Base-by-base conservation (phyloP, 1,140 invertebrate genomes). In the Diorhabda sublineata region DNA sequence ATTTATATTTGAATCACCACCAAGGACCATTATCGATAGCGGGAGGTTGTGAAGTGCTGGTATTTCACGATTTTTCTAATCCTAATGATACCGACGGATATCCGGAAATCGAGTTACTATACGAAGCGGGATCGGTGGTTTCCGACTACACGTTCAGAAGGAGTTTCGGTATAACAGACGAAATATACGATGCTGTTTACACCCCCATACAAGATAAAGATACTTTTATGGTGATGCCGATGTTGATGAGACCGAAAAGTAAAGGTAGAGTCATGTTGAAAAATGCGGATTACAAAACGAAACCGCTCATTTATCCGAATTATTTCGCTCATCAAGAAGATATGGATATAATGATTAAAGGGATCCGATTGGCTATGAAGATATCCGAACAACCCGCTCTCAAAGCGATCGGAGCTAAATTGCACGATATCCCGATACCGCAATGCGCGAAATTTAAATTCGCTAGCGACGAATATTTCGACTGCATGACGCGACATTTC, bases 261-360 rank as follows among this genome's bases (percentile, higher is more conserved):
- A 83, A 84, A 60, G 93, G 94, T 5, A 85, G 83, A 58, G 80
- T 96, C 2, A 83, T 86, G 67, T 76, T 96, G 42, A 70, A 76
- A 73, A 86, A 84, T 69, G 87, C 79, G 58, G 88, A 94, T 81
- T 92, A 93, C 3, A 85, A 86, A 60, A 83, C 87, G 6, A 89
- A 92, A 76, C 96, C 96, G 0, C 80, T 88, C n/a, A 89, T 98
- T 11, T 87, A 92, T 74, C 89, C 94, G 1, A 93, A 94, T 72
- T 95, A 94, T 75, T 89, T 92, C 61, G 81, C 84, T 3, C 80
- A 91, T 61, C 68, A 71, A 9, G 70, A 80, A 42, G 84, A 85
- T 69, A 73, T 84, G 65, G 68, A 79, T 6, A 79, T 76, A 3
- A 75, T 84, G 4, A 66, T 84, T 2, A 76, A 79, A 61, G 82